A percentile compares a stretch with the other conserved stretches of the same genome.
Conservation (phyloP, 2,888 invertebrate genomes). For the Phyllotreta striolata region DNA sequence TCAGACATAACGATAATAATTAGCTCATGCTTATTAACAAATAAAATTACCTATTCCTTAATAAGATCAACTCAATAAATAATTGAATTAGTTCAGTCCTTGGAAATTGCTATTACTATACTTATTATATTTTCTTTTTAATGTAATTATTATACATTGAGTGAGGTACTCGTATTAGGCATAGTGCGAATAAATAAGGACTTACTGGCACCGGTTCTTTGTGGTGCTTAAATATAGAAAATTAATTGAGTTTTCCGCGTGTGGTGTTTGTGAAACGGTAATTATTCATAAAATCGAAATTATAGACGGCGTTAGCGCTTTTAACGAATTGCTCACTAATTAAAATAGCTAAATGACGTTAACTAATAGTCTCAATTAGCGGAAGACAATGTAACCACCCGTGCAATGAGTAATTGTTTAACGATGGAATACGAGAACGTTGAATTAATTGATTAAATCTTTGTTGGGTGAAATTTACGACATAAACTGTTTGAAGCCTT, state of each 20-base stretch:
- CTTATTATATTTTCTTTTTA: too few species aligned
- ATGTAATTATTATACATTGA: too few species aligned
- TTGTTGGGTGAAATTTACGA: slow-evolving; percentile 20
- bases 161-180: too few species aligned
- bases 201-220: background rate
- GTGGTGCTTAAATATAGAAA: slow-evolving; percentile 32
- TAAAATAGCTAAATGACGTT: slow-evolving; percentile 56
- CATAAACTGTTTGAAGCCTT: slow-evolving; percentile 7
- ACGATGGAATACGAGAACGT: slow-evolving; percentile 48
- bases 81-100: too few species aligned
- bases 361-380: slow-evolving; percentile 59
- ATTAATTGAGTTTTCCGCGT: slow-evolving; percentile 41
- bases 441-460: slow-evolving; percentile 30
- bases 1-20: background rate
- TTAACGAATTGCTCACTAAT: slow-evolving; percentile 52
- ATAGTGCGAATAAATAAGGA: background rate
- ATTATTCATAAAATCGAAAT: slow-evolving; percentile 46
- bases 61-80: background rate
- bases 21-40: slow-evolving; percentile 23
- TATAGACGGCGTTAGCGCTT: slow-evolving; percentile 49
- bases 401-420: slow-evolving; percentile 54
- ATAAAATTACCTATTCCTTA: background rate
- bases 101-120: too few species aligned
- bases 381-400: slow-evolving; percentile 53
- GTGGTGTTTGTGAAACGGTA: slow-evolving; percentile 36